These are phyloP conservation scores for Dendrolimus pini DNA, from an alignment of 2,888 invertebrate genomes.

Conservation along the genomic window DNA sequence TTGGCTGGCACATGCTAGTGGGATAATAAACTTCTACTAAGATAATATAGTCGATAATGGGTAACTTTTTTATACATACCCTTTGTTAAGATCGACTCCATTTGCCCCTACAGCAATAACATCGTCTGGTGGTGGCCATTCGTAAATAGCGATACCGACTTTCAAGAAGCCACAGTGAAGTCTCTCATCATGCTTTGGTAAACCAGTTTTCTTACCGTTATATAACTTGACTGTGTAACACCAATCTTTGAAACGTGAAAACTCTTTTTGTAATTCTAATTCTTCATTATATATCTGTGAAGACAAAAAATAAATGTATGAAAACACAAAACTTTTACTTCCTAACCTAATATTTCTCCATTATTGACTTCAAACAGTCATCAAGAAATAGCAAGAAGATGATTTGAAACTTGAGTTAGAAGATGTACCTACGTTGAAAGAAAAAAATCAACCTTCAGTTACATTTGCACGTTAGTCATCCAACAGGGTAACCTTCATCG, in stretches of 20 bases:
- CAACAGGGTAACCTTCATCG: too few species aligned
- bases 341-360: too few species aligned
- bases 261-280: constrained; percentile 81
- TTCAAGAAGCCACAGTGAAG: constrained; percentile 45
- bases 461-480: too few species aligned
- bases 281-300: constrained; percentile 78
- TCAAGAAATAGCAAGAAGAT: too few species aligned
- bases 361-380: too few species aligned
- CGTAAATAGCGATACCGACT: constrained; percentile 76
- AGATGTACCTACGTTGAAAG: too few species aligned
- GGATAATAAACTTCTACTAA: too few species aligned
- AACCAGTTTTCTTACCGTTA: constrained; percentile 71
- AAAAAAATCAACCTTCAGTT: too few species aligned
- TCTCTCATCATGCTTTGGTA: constrained; percentile 56
- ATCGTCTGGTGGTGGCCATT: constrained; percentile 78
- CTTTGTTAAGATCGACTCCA: constrained; percentile 76
- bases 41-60: too few species aligned
- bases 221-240: constrained; percentile 78
- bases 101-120: constrained; percentile 60
- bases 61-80: constrained; percentile 23
- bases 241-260: constrained; percentile 80
- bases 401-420: too few species aligned
- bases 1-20: too few species aligned
- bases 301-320: background rate
- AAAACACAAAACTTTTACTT: too few species aligned